Conservation (phyloP, 1,140 invertebrate genomes). For the Habropoda laboriosa region DNA sequence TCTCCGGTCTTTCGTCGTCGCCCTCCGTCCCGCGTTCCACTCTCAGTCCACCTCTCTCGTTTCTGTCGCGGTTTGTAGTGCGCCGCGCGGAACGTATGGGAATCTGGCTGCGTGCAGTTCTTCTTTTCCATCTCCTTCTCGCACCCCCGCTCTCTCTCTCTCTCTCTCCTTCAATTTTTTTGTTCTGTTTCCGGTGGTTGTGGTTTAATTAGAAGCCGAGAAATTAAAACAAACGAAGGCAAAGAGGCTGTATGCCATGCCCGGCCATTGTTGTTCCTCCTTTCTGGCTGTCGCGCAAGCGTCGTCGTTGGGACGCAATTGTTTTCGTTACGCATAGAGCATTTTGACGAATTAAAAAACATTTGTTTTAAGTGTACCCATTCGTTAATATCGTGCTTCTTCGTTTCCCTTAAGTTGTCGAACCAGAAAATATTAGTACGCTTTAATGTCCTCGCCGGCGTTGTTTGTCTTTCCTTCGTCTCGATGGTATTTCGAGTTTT, state of each 20-base stretch:
- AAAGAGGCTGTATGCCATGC: neutral
- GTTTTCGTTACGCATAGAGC: too few relatives aligned
- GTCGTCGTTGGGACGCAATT: conserved; percentile 13
- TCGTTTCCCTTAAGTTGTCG: too few relatives aligned
- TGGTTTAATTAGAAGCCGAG: conserved; percentile 67
- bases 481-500: neutral
- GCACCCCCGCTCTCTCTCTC: neutral
- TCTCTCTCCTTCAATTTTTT: neutral
- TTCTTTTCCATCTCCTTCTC: neutral
- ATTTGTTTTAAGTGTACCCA: too few relatives aligned
- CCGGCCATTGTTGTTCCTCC: conserved; percentile 26
- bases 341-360: too few relatives aligned
- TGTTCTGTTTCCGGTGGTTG: conserved; percentile 49
- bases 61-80: conserved; percentile 23
- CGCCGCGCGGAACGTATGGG: conserved; percentile 17
- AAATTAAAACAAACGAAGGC: conserved; percentile 67
- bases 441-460: too few relatives aligned
- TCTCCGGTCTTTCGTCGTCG: neutral
- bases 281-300: conserved; percentile 24
- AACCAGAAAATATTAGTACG: too few relatives aligned
- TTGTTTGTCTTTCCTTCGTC: neutral
- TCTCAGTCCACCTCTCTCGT: neutral
- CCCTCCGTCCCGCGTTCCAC: neutral
- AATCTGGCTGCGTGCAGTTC: conserved; percentile 24
- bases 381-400: too few relatives aligned